Evolutionary conservation across 2,113 vertebrate genomes (phyloP).

Genomic region (Salvelinus sp.): DNA sequence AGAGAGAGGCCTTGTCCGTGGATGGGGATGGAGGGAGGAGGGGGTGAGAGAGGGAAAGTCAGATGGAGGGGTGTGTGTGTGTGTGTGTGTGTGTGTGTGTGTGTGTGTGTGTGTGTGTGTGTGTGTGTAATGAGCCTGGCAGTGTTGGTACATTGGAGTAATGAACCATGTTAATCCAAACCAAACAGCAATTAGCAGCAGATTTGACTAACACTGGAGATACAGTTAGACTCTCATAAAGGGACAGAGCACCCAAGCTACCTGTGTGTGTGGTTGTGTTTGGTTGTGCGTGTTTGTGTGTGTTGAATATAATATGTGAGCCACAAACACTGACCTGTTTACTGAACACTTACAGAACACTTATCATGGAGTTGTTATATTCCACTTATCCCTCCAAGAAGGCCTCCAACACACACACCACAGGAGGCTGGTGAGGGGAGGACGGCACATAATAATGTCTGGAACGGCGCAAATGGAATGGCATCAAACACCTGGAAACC

Average conservation of each 20-base stretch:
- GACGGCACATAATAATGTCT: too few relatives aligned
- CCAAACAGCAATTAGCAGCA: constrained; percentile 67
- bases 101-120: neutral
- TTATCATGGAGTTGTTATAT: too few relatives aligned
- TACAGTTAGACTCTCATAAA: neutral
- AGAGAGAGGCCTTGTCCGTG: neutral
- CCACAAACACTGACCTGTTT: too few relatives aligned
- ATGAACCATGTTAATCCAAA: constrained; percentile 75
- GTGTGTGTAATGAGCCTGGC: constrained; percentile 62
- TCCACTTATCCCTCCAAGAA: too few relatives aligned
- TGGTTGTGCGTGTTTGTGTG: constrained; percentile 12
- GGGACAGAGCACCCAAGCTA: neutral
- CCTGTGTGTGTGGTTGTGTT: neutral
- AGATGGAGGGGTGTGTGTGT: constrained; percentile 32
- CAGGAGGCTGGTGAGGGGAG: too few relatives aligned
- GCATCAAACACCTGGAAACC: too few relatives aligned
- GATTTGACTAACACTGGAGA: constrained; percentile 51
- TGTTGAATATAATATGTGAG: neutral
- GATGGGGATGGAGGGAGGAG: constrained; percentile 41
- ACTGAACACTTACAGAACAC: too few relatives aligned
- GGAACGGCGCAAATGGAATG: too few relatives aligned
- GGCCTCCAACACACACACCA: too few relatives aligned
- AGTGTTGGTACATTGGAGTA: constrained; percentile 66
- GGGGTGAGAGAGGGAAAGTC: constrained; percentile 40
- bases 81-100: neutral